Conservation (phyloP, 2,797 vertebrate species). For the Melanotaenia trifasciata region DNA sequence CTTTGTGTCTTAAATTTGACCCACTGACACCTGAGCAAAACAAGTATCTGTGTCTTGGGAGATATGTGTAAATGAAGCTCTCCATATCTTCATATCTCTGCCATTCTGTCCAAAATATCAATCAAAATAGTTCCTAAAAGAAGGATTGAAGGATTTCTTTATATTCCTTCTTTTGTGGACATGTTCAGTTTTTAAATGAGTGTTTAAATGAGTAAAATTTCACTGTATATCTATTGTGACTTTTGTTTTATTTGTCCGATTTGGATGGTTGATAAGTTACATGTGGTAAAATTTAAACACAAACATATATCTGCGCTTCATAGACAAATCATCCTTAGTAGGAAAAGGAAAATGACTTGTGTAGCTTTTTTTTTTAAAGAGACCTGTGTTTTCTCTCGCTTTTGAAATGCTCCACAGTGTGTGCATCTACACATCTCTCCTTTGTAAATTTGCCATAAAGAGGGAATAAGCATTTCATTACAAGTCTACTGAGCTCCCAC, state of each 20-base stretch:
- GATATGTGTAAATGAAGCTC: background rate
- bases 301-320: constrained; percentile 4
- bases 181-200: background rate
- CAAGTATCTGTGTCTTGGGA: background rate
- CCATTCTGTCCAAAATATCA: background rate
- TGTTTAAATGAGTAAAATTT: background rate
- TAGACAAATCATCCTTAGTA: constrained; percentile 46
- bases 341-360: constrained; percentile 32
- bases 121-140: background rate
- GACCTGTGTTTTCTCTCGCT: constrained; percentile 14
- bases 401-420: constrained; percentile 11
- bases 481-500: constrained; percentile 58
- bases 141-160: too few relatives aligned
- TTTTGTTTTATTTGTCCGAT: background rate
- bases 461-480: constrained; percentile 69
- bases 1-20: background rate
- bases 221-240: constrained; percentile 10
- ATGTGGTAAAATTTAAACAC: background rate
- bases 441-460: constrained; percentile 57
- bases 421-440: constrained; percentile 41
- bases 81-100: background rate
- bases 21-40: background rate
- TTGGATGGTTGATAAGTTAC: background rate
- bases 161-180: background rate
- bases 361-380: constrained; percentile 9